These are phyloP conservation scores for Dendrolimus pini DNA, from an alignment of 2,888 invertebrate species.

Conservation along the genomic window DNA sequence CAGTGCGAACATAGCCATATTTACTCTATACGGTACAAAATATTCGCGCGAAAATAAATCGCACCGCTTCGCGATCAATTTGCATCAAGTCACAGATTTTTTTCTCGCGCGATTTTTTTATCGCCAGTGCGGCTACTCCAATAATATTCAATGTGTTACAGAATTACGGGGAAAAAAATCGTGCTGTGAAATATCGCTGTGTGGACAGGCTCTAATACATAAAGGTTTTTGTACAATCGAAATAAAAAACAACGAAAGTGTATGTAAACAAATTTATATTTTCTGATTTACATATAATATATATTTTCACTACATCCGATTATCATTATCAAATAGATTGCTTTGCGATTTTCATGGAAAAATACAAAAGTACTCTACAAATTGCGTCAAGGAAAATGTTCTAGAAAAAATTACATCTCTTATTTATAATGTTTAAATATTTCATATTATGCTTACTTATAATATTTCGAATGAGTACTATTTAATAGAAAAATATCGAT, in stretches of 20 bases:
- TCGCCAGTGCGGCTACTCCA: too few relatives aligned
- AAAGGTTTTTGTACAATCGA: too few relatives aligned
- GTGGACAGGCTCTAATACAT: too few relatives aligned
- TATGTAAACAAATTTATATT: slow-evolving; percentile 72
- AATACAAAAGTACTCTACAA: slow-evolving; percentile 71
- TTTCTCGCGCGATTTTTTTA: too few relatives aligned
- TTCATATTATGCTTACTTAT: slow-evolving; percentile 66
- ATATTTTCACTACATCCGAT: slow-evolving; percentile 51
- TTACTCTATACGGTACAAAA: too few relatives aligned
- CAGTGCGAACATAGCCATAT: too few relatives aligned
- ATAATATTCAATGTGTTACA: too few relatives aligned
- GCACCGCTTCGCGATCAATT: too few relatives aligned
- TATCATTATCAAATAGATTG: slow-evolving; percentile 70
- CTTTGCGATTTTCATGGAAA: slow-evolving; percentile 66
- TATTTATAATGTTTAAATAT: slow-evolving; percentile 41
- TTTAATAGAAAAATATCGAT: slow-evolving; percentile 1
- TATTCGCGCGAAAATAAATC: too few relatives aligned
- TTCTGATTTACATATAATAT: slow-evolving; percentile 61
- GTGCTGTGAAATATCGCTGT: too few relatives aligned
- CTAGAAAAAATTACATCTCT: slow-evolving; percentile 66
- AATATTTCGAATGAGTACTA: slow-evolving; percentile 48
- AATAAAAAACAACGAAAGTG: slow-evolving; percentile 45
- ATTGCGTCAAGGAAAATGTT: slow-evolving; percentile 55
- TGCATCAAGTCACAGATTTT: too few relatives aligned
- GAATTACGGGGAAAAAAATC: too few relatives aligned